phyloP scores from a whole-genome alignment of 2,113 vertebrate genomes.

The Percopsis transmontana region DNA sequence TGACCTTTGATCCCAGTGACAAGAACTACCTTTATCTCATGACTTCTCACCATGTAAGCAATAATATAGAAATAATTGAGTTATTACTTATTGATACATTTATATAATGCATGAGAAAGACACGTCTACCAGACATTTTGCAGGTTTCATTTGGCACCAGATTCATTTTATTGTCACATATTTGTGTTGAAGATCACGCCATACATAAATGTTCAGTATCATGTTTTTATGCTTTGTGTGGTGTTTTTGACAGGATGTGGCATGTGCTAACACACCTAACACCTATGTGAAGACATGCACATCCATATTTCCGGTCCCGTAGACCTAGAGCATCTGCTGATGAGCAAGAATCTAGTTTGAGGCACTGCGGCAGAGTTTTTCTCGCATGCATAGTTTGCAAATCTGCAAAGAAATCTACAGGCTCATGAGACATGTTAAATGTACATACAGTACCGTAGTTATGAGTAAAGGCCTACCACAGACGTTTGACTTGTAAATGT shows the following conservation, averaged over 20 bases:
- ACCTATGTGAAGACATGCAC: too few relatives aligned
- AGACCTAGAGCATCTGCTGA: neutral
- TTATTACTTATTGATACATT: conserved; percentile 15
- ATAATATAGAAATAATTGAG: neutral
- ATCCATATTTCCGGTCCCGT: neutral
- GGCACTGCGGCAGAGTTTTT: too few relatives aligned
- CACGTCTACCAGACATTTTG: neutral
- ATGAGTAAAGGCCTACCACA: too few relatives aligned
- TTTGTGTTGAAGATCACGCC: conserved; percentile 1
- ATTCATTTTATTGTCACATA: conserved; percentile 16
- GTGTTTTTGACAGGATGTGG: conserved; percentile 27
- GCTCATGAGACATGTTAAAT: too few relatives aligned
- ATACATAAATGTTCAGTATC: neutral
- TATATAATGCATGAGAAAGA: neutral
- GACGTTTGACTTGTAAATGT: neutral
- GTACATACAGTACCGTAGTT: too few relatives aligned
- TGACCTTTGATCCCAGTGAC: conserved; percentile 94
- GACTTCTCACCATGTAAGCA: conserved; percentile 92
- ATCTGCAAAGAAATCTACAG: too few relatives aligned
- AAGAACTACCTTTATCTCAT: conserved; percentile 92
- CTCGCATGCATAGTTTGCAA: too few relatives aligned
- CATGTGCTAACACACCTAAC: conserved; percentile 7
- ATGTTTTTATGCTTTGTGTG: neutral
- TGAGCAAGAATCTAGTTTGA: neutral
- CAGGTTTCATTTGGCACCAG: conserved; percentile 14